Base-by-base conservation (phyloP, 2,888 invertebrate genomes). In the Trichogramma evanescens region DNA sequence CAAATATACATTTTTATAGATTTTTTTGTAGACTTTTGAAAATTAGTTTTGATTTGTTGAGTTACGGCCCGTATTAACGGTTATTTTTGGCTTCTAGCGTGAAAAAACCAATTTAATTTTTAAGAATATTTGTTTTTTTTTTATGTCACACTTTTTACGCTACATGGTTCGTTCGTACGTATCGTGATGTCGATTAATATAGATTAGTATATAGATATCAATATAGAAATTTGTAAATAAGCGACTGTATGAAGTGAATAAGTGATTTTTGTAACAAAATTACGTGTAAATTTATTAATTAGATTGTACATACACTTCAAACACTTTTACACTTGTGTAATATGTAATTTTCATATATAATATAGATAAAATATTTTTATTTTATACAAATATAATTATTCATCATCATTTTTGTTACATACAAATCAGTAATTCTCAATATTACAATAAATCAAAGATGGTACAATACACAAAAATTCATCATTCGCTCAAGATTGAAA, bases 201-300 rank as follows among this genome's bases (percentile, higher is more conserved):
- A 26, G 26, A 26, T 13, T 13, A 13, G 26, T 26, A 26, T 26
- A 26, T 26, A 26, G 26, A 26, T 1, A 2, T 26, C 2, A 26
- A 26, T 26, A 26, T 26, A 26, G 2, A 26, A 26, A 26, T 26
- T 26, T 26, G 26, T 26, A 26, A 26, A 26, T 26, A 26, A 26
- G 26, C 26, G 26, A 26, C 3, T 26, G 26, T 26, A 26, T 2
- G 26, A 26, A 26, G 26, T 45, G n/a, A 45, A 3, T 45, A 45
- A 9, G 45, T 9, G n/a, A 45, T 44, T 52, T 55, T 58, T 50
- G 54, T 61, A 62, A 63, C 61, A 61, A 63, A 63, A 56, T 50
- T 61, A 59, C 62, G 59, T 64, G 57, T 63, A 58, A 62, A 63
- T 64, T 64, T 66, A 61, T 63, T 64, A 54, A 41, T 64, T 58